A percentile compares a stretch with the other conserved stretches of the same genome.
Evolutionary conservation across 2,113 vertebrate species (phyloP).

Genomic region (Ameiurus melas): DNA sequence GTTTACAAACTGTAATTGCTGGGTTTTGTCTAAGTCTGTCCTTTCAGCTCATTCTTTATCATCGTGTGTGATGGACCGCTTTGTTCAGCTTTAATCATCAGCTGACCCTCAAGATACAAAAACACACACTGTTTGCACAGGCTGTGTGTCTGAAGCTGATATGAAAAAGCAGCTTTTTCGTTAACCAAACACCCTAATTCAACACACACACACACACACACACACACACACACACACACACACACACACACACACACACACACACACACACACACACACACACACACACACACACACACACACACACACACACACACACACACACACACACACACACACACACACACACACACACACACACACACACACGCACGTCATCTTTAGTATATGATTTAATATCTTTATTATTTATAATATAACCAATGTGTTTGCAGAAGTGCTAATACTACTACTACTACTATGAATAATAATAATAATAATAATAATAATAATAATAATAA

Average conservation of each 20-base stretch:
- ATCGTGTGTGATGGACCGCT: conserved; percentile 70
- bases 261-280: neutral
- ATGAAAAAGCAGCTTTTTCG: conserved; percentile 86
- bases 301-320: neutral
- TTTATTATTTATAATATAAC: neutral
- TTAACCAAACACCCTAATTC: conserved; percentile 80
- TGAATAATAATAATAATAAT: neutral
- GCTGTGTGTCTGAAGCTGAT: conserved; percentile 82
- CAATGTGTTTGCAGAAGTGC: no score
- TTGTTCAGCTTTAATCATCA: conserved; percentile 85
- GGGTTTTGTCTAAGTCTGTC: conserved; percentile 10
- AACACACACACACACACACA: neutral
- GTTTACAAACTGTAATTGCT: conserved; percentile 30
- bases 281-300: no score
- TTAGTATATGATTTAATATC: neutral
- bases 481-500: neutral
- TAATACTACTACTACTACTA: no score
- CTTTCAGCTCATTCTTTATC: conserved; percentile 25
- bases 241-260: conserved; percentile 12
- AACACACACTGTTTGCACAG: conserved; percentile 82
- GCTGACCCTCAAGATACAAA: conserved; percentile 89
- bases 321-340: neutral
- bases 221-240: conserved; percentile 11
- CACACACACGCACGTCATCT: neutral
- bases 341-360: neutral